Base-by-base conservation (phyloP, 1,140 invertebrate species). In the Ruditapes philippinarum region DNA sequence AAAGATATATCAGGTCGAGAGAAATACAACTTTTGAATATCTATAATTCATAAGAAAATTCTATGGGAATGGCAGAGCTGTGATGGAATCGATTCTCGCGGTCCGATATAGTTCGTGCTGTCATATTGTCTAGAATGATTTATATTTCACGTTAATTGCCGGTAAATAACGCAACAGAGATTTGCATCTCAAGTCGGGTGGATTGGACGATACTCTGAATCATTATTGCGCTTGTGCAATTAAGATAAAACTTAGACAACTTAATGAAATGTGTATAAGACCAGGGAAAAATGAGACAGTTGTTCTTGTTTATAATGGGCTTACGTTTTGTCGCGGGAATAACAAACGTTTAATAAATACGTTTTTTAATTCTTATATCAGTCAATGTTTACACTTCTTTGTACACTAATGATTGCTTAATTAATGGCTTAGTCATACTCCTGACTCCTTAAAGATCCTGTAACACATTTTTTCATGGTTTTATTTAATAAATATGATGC, bases 181-280 rank as follows among this genome's bases (percentile, higher is more conserved):
- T 78, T 49, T 33, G 5, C 42, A 78, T 45, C 74, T 51, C 31
- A 36, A 33, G 49, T 51, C 49, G 42, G 45, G 42, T 49, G 74
- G 74, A 78, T 78, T 78, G 74, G 25, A 78, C n/a, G n/a, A n/a
- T n/a, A 54, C 33, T 78, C 31, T 78, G 54, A 51, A 51, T 78
- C 74, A 78, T 12, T 28, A 36, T 70, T 70, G 3, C 28, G 65
- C 3, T 70, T 14, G 28, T 33, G 25, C 54, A 51, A 78, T 78
- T 78, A 78, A n/a, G 74, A 78, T 51, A 78, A 51, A 36, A 78
- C n/a, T 54, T 51, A 19, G 45, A 54, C 28, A 51, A 78, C 31
- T 36, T 12, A 33, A 51, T 78, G 45, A 51, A 51, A 51, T 51
- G 54, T 78, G 74, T 36, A 78, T 78, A 14, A 38, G 65, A 70